Evolutionary conservation across 2,888 invertebrate species (phyloP).

Genomic region (Dolomedes plantarius): DNA sequence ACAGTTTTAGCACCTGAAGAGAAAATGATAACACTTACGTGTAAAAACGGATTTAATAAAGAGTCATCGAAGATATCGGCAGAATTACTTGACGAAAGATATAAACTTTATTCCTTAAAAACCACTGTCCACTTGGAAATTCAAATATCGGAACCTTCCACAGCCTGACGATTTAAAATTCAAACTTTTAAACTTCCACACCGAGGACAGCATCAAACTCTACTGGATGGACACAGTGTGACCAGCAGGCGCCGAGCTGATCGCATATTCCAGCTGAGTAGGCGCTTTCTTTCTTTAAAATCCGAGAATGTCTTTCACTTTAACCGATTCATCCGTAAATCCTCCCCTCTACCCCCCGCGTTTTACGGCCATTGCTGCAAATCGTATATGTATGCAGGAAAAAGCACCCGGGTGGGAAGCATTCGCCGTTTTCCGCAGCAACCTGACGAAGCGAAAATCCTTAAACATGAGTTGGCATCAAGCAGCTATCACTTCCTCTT

Average conservation of each 20-base stretch:
- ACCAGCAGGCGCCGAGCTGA: constrained; percentile 12
- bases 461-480: constrained; percentile 71
- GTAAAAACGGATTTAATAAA: too few relatives aligned
- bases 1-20: too few relatives aligned
- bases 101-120: too few relatives aligned
- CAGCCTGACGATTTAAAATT: not conserved
- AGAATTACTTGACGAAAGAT: too few relatives aligned
- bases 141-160: too few relatives aligned
- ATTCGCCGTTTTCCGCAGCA: constrained; percentile 1
- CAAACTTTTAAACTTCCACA: not conserved
- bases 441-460: constrained; percentile 62
- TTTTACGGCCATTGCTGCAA: constrained; percentile 43
- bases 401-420: not conserved
- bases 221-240: not conserved
- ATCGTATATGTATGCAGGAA: constrained; percentile 47
- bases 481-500: constrained; percentile 57
- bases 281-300: constrained; percentile 26
- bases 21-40: too few relatives aligned
- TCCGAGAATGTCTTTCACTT: constrained; percentile 46
- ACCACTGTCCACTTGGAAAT: not conserved
- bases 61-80: too few relatives aligned
- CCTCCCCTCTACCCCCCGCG: not conserved
- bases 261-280: constrained; percentile 1
- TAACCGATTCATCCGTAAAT: constrained; percentile 54
- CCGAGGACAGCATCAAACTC: not conserved